phyloP scores from a whole-genome alignment of 1,140 invertebrate species.

The Drosophila baimaii region DNA sequence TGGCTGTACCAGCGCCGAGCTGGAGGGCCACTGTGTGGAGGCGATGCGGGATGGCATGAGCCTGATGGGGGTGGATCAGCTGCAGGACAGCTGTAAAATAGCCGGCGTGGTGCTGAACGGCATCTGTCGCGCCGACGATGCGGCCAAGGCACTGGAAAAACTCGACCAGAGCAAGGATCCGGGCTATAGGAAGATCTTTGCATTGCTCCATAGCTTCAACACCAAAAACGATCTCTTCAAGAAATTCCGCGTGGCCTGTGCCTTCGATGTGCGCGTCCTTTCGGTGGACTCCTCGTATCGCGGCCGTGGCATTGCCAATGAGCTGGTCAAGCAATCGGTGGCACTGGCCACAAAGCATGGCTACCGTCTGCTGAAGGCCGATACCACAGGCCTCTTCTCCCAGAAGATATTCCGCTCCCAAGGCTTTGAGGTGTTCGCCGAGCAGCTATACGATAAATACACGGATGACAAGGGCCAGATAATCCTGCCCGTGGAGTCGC shows the following conservation, averaged over 20 bases:
- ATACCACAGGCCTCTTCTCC: conserved; percentile 91
- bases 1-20: conserved; percentile 88
- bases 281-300: conserved; percentile 89
- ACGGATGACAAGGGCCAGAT: conserved; percentile 86
- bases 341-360: conserved; percentile 87
- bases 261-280: conserved; percentile 92
- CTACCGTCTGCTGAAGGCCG: conserved; percentile 91
- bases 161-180: conserved; percentile 86
- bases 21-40: conserved; percentile 89
- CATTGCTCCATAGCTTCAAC: conserved; percentile 87
- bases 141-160: conserved; percentile 86
- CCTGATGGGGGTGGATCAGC: conserved; percentile 86
- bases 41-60: conserved; percentile 90
- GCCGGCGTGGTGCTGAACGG: conserved; percentile 89
- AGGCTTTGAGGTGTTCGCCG: conserved; percentile 87
- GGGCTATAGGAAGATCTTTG: conserved; percentile 88
- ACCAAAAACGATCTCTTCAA: conserved; percentile 87
- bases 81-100: conserved; percentile 85
- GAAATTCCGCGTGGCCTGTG: conserved; percentile 88
- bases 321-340: conserved; percentile 88
- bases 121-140: conserved; percentile 86
- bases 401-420: conserved; percentile 89
- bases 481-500: conserved; percentile 85
- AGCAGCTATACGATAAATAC: conserved; percentile 88
- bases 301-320: conserved; percentile 89